Evolutionary conservation across 2,113 vertebrate genomes (phyloP), one percentile per base, ranked within the genome.

Genomic region (Ptychochromis oligacanthus): DNA sequence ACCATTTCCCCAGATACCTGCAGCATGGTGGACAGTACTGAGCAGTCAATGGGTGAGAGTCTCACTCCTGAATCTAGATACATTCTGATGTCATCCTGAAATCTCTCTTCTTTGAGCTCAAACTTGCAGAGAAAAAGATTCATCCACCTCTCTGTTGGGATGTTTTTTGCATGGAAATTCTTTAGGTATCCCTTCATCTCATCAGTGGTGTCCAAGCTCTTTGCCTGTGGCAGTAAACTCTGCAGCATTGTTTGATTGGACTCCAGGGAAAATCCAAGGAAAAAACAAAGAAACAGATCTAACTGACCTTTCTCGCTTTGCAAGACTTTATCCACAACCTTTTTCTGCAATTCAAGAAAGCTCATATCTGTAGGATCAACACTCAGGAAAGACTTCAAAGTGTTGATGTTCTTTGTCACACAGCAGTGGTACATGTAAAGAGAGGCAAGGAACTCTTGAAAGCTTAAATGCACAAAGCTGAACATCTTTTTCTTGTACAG

Each of bases 81-180:
- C 61, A 17, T 22, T 1, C 62, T 58, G 61, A 83, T 34, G 28
- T 83, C 81, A 40, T 77, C 22, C 75, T 77, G 81, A 52, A 83
- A 0, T 36, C 55, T 38, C 9, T 77, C 17, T 40, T 83, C 55
- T 49, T 78, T 78, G 1, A 83, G 40, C 61, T 83, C 81, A 59
- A 49, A 78, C 40, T 70, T 83, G 61, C 81, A 83, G n/a, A 83
- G 40, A 28, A 83, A 67, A n/a, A 83, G 81, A 17, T 78, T 83
- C n/a, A 77, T 70, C 40, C 55, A 77, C n/a, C 0, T 70, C 61
- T 83, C 75, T n/a, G 0, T 5, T 52, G 61, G 55, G 40, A 60
- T 67, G n/a, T 70, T 65, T 15, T 40, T 56, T 15, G 56, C 28
- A 52, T 54, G 38, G 49, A 77, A 70, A 7, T 52, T 52, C 9